phyloP scores from a whole-genome alignment of 2,888 invertebrate genomes.

The Spatulosminthurus flaviceps region DNA sequence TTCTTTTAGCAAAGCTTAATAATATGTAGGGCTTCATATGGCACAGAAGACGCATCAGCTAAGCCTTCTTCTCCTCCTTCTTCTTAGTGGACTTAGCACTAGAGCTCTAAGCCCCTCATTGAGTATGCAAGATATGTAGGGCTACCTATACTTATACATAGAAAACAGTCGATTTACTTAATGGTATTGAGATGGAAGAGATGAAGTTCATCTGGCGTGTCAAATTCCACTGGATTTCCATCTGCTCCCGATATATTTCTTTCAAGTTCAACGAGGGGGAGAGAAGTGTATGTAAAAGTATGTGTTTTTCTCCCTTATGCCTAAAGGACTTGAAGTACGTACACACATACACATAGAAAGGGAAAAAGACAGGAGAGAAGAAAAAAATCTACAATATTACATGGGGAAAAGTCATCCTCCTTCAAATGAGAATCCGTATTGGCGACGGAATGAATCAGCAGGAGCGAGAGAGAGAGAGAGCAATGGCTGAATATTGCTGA shows the following conservation, averaged over 20 bases:
- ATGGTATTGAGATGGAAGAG: slow-evolving; percentile 38
- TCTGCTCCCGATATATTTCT: slow-evolving; percentile 38
- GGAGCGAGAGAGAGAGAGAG: neutral
- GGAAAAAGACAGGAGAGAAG: neutral
- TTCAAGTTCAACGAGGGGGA: slow-evolving; percentile 36
- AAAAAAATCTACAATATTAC: slow-evolving; percentile 10
- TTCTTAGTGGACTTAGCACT: too few relatives aligned
- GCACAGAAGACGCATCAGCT: too few relatives aligned
- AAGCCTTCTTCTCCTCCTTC: too few relatives aligned
- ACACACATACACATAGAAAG: neutral
- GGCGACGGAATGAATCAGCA: neutral
- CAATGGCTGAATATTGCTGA: neutral
- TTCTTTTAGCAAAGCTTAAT: slow-evolving; percentile 5
- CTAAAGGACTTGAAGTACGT: neutral
- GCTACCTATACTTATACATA: neutral
- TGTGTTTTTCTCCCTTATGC: neutral
- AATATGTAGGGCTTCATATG: neutral
- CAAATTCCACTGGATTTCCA: slow-evolving; percentile 27
- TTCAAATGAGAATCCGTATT: neutral
- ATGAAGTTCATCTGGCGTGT: slow-evolving; percentile 39
- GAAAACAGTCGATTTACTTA: slow-evolving; percentile 31
- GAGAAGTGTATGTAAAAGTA: slow-evolving; percentile 21
- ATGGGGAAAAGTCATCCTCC: neutral
- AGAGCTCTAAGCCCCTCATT: too few relatives aligned
- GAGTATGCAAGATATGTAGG: neutral